Percentiles rank a stretch among this genome's conserved stretches.
Evolutionary conservation across 2,113 vertebrate species (phyloP).

Genomic region (Syngnathus typhle): DNA sequence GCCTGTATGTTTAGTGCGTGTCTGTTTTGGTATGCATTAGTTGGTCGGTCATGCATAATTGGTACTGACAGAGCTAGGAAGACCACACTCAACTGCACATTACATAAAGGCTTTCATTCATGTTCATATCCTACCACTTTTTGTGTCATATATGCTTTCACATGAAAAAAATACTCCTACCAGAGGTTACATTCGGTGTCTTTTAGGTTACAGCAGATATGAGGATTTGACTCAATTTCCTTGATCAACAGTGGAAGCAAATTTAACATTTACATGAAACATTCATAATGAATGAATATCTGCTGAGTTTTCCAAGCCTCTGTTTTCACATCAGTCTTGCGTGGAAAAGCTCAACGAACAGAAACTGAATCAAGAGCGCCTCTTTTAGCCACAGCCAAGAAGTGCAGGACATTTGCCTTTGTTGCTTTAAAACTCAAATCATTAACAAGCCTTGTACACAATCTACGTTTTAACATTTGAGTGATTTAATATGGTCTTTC

Average conservation of each 20-base stretch:
- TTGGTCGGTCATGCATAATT: conserved; percentile 36
- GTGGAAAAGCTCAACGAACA: background rate
- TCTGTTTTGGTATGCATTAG: conserved; percentile 29
- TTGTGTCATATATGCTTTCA: background rate
- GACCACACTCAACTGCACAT: conserved; percentile 23
- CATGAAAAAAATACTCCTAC: too few relatives aligned
- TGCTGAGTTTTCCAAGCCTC: background rate
- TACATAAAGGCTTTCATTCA: background rate
- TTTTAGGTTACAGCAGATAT: too few relatives aligned
- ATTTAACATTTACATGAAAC: too few relatives aligned
- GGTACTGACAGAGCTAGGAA: conserved; percentile 3
- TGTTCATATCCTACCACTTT: background rate
- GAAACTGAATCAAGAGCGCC: background rate
- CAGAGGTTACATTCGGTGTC: too few relatives aligned
- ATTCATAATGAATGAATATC: too few relatives aligned
- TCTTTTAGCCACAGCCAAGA: background rate
- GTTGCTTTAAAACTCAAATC: background rate
- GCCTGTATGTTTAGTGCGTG: background rate
- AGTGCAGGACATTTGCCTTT: background rate
- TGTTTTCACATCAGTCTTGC: background rate
- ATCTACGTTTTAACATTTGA: background rate
- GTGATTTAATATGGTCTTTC: background rate
- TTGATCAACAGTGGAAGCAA: too few relatives aligned
- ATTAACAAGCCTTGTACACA: background rate
- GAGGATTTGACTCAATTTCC: too few relatives aligned